phyloP scores from a whole-genome alignment of 2,888 invertebrate species.

The Pristionchus entomophagus region DNA sequence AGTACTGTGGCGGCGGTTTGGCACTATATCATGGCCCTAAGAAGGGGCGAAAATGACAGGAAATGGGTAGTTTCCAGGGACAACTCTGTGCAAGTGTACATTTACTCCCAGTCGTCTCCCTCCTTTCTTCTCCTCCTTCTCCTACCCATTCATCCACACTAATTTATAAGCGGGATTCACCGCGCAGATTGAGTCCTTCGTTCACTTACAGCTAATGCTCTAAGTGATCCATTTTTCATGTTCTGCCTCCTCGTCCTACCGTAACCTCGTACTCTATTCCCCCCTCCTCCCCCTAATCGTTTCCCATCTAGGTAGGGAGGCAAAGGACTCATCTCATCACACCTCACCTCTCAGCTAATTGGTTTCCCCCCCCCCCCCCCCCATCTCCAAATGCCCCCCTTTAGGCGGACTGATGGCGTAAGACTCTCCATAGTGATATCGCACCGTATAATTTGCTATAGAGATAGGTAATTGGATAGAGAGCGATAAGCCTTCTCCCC shows the following conservation, averaged over 20 bases:
- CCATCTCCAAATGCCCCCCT: conserved; percentile 15
- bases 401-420: background rate
- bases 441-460: background rate
- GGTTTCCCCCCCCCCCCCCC: background rate
- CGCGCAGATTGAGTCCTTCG: conserved; percentile 6
- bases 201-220: conserved; percentile 3
- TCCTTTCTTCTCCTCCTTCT: background rate
- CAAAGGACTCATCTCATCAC: background rate
- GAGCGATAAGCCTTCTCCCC: too few species aligned
- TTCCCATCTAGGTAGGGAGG: too few species aligned
- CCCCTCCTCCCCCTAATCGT: background rate
- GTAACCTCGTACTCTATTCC: background rate
- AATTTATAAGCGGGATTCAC: conserved; percentile 9
- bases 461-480: too few species aligned
- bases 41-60: background rate
- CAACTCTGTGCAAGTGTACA: conserved; percentile 28
- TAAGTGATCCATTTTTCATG: conserved; percentile 3
- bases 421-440: background rate
- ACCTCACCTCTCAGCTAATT: background rate
- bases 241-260: background rate
- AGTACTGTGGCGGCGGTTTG: background rate
- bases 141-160: conserved; percentile 6
- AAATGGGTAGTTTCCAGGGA: background rate
- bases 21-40: conserved; percentile 17
- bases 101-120: background rate